Conservation (phyloP, 2,888 invertebrate genomes). For the Meiosimyza decipiens region DNA sequence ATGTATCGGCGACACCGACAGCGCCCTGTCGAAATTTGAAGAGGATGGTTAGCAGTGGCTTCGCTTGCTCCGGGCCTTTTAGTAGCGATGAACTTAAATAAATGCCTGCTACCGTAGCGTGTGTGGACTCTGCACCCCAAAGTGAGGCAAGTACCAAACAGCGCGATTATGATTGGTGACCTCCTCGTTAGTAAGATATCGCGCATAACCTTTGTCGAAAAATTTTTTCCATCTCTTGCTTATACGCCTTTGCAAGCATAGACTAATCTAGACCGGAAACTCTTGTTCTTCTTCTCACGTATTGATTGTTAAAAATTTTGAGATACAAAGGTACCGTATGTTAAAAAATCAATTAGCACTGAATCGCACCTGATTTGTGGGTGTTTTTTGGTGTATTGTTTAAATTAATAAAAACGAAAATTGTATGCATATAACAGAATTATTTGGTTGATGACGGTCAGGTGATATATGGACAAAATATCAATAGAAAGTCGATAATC, state of each 20-base stretch:
- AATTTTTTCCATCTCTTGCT: slow-evolving; percentile 41
- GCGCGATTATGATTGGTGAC: neutral
- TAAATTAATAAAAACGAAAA: too few relatives aligned
- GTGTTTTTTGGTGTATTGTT: too few relatives aligned
- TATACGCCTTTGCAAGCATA: neutral
- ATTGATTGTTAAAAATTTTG: too few relatives aligned
- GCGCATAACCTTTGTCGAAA: slow-evolving; percentile 44
- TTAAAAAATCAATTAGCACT: too few relatives aligned
- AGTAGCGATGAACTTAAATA: slow-evolving; percentile 48
- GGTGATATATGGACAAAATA: too few relatives aligned
- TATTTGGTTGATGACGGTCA: too few relatives aligned
- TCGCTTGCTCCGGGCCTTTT: slow-evolving; percentile 52
- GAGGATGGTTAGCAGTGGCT: slow-evolving; percentile 27
- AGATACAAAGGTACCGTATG: too few relatives aligned
- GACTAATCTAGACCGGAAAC: too few relatives aligned
- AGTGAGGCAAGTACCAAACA: slow-evolving; percentile 53
- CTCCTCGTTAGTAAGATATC: slow-evolving; percentile 16
- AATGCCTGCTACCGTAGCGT: slow-evolving; percentile 46
- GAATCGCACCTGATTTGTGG: too few relatives aligned
- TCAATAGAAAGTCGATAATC: too few relatives aligned
- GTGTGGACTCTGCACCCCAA: slow-evolving; percentile 50
- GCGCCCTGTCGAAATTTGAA: slow-evolving; percentile 32
- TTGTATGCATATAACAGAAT: too few relatives aligned
- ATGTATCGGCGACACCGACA: slow-evolving; percentile 34
- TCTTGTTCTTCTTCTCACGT: too few relatives aligned